phyloP scores from a whole-genome alignment of 2,113 vertebrate species.

The Gasterosteus aculeatus region DNA sequence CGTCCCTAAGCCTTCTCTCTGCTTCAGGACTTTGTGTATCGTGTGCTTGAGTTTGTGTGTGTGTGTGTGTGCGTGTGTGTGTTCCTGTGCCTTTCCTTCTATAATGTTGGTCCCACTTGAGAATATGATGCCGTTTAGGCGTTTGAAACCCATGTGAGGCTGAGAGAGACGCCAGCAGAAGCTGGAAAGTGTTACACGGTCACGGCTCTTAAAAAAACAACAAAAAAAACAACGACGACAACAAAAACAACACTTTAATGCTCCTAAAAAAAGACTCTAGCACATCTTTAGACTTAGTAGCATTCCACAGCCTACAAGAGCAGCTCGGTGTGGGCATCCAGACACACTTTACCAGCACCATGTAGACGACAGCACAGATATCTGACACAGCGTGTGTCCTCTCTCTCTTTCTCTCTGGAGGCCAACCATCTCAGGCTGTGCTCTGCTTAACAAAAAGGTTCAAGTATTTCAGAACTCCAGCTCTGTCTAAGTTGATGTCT shows the following conservation, averaged over 20 bases:
- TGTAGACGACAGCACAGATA: slow-evolving; percentile 78
- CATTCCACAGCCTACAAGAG: slow-evolving; percentile 72
- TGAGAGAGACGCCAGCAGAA: slow-evolving; percentile 61
- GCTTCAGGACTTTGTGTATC: slow-evolving; percentile 77
- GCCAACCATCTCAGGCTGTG: slow-evolving; percentile 73
- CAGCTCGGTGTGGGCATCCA: slow-evolving; percentile 66
- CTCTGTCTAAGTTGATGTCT: slow-evolving; percentile 78
- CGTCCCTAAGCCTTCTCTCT: slow-evolving; percentile 79
- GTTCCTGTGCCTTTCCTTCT: slow-evolving; percentile 82
- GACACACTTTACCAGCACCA: slow-evolving; percentile 78
- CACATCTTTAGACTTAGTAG: slow-evolving; percentile 75
- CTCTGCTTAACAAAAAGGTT: slow-evolving; percentile 60
- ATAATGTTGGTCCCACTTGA: slow-evolving; percentile 80
- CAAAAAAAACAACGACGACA: neutral
- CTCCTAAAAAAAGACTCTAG: slow-evolving; percentile 63
- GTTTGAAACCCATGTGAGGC: slow-evolving; percentile 52
- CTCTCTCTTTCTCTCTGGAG: slow-evolving; percentile 48
- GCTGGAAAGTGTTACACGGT: slow-evolving; percentile 54
- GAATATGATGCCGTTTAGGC: slow-evolving; percentile 74
- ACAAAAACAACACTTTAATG: slow-evolving; percentile 43
- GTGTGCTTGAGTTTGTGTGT: slow-evolving; percentile 79
- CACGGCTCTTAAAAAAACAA: slow-evolving; percentile 26
- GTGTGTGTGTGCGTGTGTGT: slow-evolving; percentile 74
- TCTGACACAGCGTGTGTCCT: slow-evolving; percentile 65
- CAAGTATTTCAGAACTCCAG: slow-evolving; percentile 53